Evolutionary conservation across 2,888 invertebrate species (phyloP).

Genomic region (Malachius bipustulatus): DNA sequence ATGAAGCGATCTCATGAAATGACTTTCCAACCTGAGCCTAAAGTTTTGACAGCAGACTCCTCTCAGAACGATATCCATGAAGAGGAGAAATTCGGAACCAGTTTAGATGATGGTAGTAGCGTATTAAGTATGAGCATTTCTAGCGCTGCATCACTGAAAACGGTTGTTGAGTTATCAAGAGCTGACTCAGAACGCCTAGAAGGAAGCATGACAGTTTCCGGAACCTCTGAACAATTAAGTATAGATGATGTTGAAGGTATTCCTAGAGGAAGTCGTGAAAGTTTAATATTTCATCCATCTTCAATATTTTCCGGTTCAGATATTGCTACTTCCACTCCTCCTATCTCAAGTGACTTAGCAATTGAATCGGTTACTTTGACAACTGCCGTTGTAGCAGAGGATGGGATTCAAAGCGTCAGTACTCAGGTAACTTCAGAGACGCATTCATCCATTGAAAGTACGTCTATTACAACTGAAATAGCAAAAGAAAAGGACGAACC

Average conservation of each 20-base stretch:
- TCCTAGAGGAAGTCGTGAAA: slow-evolving; percentile 28
- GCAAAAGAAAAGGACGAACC: slow-evolving; percentile 24
- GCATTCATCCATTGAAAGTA: slow-evolving; percentile 19
- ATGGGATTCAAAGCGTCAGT: slow-evolving; percentile 40
- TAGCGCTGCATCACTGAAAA: slow-evolving; percentile 35
- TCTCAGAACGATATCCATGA: slow-evolving; percentile 39
- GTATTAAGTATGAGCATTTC: slow-evolving; percentile 46
- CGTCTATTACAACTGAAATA: slow-evolving; percentile 11
- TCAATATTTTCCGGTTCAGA: slow-evolving; percentile 25
- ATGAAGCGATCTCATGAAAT: slow-evolving; percentile 88
- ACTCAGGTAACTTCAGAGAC: slow-evolving; percentile 45
- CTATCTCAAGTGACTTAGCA: slow-evolving; percentile 25
- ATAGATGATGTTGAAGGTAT: slow-evolving; percentile 32
- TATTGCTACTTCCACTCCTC: slow-evolving; percentile 35
- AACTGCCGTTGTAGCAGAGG: slow-evolving; percentile 39
- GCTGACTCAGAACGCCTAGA: slow-evolving; percentile 37
- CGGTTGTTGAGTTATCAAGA: slow-evolving; percentile 37
- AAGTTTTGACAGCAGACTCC: slow-evolving; percentile 37
- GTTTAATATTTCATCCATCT: slow-evolving; percentile 21
- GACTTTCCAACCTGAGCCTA: slow-evolving; percentile 64
- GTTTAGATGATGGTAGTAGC: slow-evolving; percentile 48
- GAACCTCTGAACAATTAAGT: slow-evolving; percentile 37
- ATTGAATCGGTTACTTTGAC: slow-evolving; percentile 42
- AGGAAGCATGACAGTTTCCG: slow-evolving; percentile 36
- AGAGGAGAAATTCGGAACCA: slow-evolving; percentile 41